phyloP scores from a whole-genome alignment of 2,888 invertebrate species.

The Esperia sulphurella region DNA sequence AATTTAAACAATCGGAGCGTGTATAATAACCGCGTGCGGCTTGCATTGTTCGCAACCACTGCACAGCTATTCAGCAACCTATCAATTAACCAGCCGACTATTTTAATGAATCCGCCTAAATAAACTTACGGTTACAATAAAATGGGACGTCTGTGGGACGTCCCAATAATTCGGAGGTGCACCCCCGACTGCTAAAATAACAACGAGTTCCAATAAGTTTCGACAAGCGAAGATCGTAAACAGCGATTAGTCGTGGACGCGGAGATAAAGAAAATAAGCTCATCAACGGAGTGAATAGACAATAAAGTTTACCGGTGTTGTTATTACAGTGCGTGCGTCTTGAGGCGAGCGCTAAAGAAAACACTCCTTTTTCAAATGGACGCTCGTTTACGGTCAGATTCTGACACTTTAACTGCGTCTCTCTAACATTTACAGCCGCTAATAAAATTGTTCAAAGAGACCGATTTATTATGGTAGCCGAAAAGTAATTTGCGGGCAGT shows the following conservation, averaged over 20 bases:
- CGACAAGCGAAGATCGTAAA: slow-evolving; percentile 39
- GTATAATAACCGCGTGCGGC: slow-evolving; percentile 50
- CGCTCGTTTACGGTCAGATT: slow-evolving; percentile 69
- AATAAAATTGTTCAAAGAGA: slow-evolving; percentile 69
- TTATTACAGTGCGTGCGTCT: slow-evolving; percentile 54
- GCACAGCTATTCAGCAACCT: slow-evolving; percentile 70
- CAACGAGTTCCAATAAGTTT: slow-evolving; percentile 36
- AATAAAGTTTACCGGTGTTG: slow-evolving; percentile 60
- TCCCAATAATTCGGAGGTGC: slow-evolving; percentile 35
- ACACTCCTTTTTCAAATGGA: slow-evolving; percentile 68
- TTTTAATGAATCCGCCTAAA: slow-evolving; percentile 64
- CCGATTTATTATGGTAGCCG: slow-evolving; percentile 57
- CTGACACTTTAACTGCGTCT: slow-evolving; percentile 72
- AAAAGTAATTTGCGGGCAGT: slow-evolving; percentile 44
- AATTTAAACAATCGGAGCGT: slow-evolving; percentile 72
- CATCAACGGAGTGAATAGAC: slow-evolving; percentile 67
- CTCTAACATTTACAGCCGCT: slow-evolving; percentile 63
- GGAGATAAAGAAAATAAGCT: slow-evolving; percentile 67
- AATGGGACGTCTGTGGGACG: slow-evolving; percentile 9
- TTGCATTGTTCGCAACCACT: slow-evolving; percentile 69
- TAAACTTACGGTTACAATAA: slow-evolving; percentile 47
- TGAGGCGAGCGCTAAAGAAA: slow-evolving; percentile 58
- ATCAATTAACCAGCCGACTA: slow-evolving; percentile 56
- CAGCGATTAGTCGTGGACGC: slow-evolving; percentile 62
- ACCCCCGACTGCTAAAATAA: slow-evolving; percentile 54